Base-by-base conservation (phyloP, 1,140 invertebrate species). In the Zaprionus africanus region DNA sequence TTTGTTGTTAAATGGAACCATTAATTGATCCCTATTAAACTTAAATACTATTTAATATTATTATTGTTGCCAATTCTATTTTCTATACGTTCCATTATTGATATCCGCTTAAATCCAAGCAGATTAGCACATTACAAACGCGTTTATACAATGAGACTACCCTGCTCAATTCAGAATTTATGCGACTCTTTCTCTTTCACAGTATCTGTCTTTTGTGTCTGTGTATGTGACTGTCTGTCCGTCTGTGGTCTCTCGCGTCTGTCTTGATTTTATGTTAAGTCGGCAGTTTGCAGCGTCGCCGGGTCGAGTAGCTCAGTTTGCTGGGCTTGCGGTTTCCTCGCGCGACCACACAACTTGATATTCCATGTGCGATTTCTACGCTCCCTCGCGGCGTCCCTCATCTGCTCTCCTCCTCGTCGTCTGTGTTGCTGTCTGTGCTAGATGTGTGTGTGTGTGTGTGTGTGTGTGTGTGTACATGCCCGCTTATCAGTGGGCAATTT, bases 401-500 rank as follows among this genome's bases (percentile, higher is more conserved):
- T 31, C 28, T 31, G 9, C 31, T 31, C 31, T 11, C 31, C 31
- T 31, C 31, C 31, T 34, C 9, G 9, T 34, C 9, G 2, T 0
- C n/a, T 17, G 6, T 1, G 6, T 46, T 17, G 6, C 41, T 60
- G 11, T 49, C 24, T 63, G 12, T 59, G 4, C 5, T 24, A 6
- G 15, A 13, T 26, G 41, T 62, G 3, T 22, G 22, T 1, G n/a
- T 28, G 6, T 41, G 19, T 17, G 24, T 28, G n/a, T 43, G 11
- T 49, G 56, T 58, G 24, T 46, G 13, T 59, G 26, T 19, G 7
- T 68, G 65, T 59, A 19, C 51, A 13, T 60, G 31, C 38, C 22
- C 13, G 38, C 53, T 83, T 85, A 85, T 85, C 82, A 85, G 75
- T 64, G 57, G 54, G 60, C 56, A 78, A 65, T 73, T 81, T 85